Evolutionary conservation across 2,888 invertebrate genomes (phyloP), one percentile per base, ranked within the genome.

Genomic region (Drosophila subsilvestris): DNA sequence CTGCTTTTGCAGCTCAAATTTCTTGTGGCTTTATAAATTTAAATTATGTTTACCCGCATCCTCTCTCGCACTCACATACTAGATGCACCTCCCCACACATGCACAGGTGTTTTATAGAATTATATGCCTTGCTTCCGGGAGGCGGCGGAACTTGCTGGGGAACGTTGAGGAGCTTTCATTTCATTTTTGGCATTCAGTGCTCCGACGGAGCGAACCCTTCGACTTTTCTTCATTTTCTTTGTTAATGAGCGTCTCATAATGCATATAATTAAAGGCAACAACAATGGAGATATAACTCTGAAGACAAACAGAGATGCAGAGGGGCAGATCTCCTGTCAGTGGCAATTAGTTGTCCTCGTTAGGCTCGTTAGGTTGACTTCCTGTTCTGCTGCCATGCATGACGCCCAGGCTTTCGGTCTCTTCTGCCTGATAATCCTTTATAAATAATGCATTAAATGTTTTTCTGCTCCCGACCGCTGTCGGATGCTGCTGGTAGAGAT

Each of bases 241-340:
- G 83, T 88, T 84, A 88, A 84, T 86, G 88, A 84, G 78, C 75
- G 75, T 62, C 84, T 76, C 88, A 83, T 88, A 88, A 88, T 78
- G 84, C 86, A 86, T 76, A 75, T 80, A 82, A 88, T 86, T 84
- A 83, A 74, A 72, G 68, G 55, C 76, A 59, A 71, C 63, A 86
- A 74, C 80, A 86, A 83, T 75, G 54, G 71, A 63, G 67, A 57
- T 67, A 72, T 42, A 53, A 49, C 50, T 63, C 58, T 25, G 18
- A 47, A n/a, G 20, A 53, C 37, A 18, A 42, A 20, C 18, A 14
- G 14, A 29, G 12, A 17, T 43, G 17, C 2, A 25, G 4, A 18
- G 32, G 37, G 25, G 42, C 42, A 57, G 53, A 80, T 56, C 37
- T 37, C 48, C 48, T 66, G 69, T 69, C 60, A 58, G 59, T 56